Percentiles rank a stretch among this genome's conserved stretches.
Evolutionary conservation across 2,888 invertebrate species (phyloP).

Genomic region (Andrena minutula): DNA sequence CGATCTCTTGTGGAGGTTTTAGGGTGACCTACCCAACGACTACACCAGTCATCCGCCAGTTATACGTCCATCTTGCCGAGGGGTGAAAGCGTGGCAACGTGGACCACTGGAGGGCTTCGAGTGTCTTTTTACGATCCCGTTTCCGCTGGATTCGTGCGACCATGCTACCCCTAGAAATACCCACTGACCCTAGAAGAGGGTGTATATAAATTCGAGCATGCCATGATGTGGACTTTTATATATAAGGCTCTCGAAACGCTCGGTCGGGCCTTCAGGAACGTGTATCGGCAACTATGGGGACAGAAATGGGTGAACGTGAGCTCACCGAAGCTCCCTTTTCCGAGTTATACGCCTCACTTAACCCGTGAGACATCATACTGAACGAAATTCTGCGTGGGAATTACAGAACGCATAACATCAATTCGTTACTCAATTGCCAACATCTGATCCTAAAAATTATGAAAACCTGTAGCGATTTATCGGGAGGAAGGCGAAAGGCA

Average conservation of each 20-base stretch:
- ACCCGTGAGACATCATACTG: too few relatives aligned
- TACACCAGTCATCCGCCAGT: slow-evolving; percentile 18
- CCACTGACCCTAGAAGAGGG: slow-evolving; percentile 9
- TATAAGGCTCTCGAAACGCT: slow-evolving; percentile 22
- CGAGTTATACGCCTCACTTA: not conserved
- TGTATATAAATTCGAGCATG: slow-evolving; percentile 28
- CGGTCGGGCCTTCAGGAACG: not conserved
- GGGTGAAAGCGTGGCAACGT: not conserved
- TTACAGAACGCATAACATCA: too few relatives aligned
- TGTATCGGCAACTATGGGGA: slow-evolving; percentile 20
- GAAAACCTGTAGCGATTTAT: not conserved
- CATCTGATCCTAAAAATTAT: not conserved
- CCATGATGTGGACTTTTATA: slow-evolving; percentile 33
- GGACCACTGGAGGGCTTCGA: slow-evolving; percentile 4
- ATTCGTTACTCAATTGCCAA: too few relatives aligned
- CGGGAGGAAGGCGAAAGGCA: not conserved
- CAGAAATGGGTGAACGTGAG: slow-evolving; percentile 16
- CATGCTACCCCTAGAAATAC: not conserved
- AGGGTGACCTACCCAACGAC: slow-evolving; percentile 24
- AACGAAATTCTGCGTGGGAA: too few relatives aligned
- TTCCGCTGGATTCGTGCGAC: slow-evolving; percentile 12
- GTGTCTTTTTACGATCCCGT: slow-evolving; percentile 45
- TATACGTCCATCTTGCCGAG: slow-evolving; percentile 18
- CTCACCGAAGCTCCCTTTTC: not conserved
- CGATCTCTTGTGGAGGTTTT: slow-evolving; percentile 6